Percentiles rank a stretch among this genome's conserved stretches.
Conservation (phyloP, 1,140 invertebrate species). For the Plodia interpunctella region DNA sequence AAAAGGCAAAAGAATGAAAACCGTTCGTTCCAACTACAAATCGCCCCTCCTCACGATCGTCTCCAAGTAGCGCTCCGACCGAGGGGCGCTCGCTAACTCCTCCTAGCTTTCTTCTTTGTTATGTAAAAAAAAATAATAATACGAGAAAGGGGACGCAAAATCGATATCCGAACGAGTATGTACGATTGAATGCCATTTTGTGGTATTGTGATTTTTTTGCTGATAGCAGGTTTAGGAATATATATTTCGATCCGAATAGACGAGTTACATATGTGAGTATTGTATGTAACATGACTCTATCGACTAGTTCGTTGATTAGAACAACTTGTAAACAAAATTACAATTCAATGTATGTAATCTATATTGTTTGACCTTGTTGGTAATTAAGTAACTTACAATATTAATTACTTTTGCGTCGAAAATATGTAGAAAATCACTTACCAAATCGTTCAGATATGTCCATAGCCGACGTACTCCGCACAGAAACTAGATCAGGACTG, state of each 20-base stretch:
- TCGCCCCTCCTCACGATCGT: slow-evolving; percentile 70
- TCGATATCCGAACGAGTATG: slow-evolving; percentile 65
- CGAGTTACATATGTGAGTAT: too few relatives aligned
- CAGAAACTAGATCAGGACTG: slow-evolving; percentile 23
- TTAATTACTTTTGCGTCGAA: too few relatives aligned
- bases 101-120: slow-evolving; percentile 73
- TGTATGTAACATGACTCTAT: too few relatives aligned
- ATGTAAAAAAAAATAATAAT: slow-evolving; percentile 75
- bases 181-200: slow-evolving; percentile 21
- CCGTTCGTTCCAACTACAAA: slow-evolving; percentile 33
- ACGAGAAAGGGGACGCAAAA: slow-evolving; percentile 70
- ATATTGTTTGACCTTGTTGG: too few relatives aligned
- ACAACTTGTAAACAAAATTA: too few relatives aligned
- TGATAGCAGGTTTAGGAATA: not conserved
- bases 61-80: slow-evolving; percentile 53
- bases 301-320: too few relatives aligned
- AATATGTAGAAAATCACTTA: slow-evolving; percentile 2
- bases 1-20: slow-evolving; percentile 40
- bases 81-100: slow-evolving; percentile 64
- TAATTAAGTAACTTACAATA: too few relatives aligned
- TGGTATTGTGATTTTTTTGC: slow-evolving; percentile 32
- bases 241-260: not conserved
- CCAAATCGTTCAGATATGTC: not conserved
- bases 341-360: too few relatives aligned
- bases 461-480: not conserved